These are phyloP conservation scores for Zaprionus nigranus DNA, from an alignment of 1,140 invertebrate genomes.

Conservation along the genomic window DNA sequence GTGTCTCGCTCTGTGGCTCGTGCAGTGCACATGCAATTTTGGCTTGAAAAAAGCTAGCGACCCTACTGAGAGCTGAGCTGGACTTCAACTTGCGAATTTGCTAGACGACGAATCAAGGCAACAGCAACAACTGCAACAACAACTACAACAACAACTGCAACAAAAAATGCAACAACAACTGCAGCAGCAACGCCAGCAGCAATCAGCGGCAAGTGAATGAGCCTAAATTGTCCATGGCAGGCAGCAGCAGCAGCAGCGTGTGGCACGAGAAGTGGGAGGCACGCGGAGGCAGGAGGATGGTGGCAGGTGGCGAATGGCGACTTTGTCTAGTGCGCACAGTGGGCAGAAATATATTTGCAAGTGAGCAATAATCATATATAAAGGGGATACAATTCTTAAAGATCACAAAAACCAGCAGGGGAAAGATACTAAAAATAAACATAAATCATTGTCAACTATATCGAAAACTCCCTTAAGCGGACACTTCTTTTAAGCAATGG, in stretches of 20 bases:
- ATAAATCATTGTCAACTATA: too few relatives aligned
- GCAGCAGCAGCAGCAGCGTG: constrained; percentile 1
- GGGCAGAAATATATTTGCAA: background rate
- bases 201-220: constrained; percentile 82
- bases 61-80: constrained; percentile 55
- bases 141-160: constrained; percentile 32
- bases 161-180: constrained; percentile 38
- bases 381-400: too few relatives aligned
- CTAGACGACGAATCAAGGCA: constrained; percentile 65
- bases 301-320: background rate
- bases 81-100: constrained; percentile 81
- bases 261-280: background rate
- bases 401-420: too few relatives aligned
- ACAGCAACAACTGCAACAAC: constrained; percentile 41
- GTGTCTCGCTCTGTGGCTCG: background rate
- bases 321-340: background rate
- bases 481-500: too few relatives aligned
- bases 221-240: constrained; percentile 74
- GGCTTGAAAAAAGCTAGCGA: constrained; percentile 37
- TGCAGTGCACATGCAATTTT: constrained; percentile 63
- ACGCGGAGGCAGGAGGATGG: background rate
- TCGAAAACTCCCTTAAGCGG: too few relatives aligned
- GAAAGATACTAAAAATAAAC: too few relatives aligned
- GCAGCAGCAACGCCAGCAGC: constrained; percentile 71
- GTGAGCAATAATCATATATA: too few relatives aligned